These are phyloP conservation scores for Stenotaenia linearis DNA, from an alignment of 2,888 invertebrate species.

Conservation along the genomic window DNA sequence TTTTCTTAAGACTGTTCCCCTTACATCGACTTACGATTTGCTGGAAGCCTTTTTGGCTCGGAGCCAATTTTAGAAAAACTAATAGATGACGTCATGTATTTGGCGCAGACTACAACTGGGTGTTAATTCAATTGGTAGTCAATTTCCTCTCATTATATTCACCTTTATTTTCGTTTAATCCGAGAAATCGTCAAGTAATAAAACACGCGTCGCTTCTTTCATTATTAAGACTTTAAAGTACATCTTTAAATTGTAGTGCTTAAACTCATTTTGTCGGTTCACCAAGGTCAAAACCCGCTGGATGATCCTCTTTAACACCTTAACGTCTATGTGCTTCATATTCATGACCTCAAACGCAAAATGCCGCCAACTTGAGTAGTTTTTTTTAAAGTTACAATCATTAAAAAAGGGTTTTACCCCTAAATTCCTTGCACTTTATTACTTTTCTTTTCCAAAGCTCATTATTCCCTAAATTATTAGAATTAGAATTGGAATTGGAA, in stretches of 20 bases:
- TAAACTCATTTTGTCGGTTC: not conserved
- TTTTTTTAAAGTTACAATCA: not conserved
- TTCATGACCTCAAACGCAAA: not conserved
- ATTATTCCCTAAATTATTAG: no score
- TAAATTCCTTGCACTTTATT: no score
- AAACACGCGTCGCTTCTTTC: no score
- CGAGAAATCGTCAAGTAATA: not conserved
- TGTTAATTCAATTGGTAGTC: not conserved
- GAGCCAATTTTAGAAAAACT: not conserved
- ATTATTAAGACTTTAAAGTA: no score
- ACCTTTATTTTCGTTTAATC: not conserved
- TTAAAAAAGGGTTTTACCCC: not conserved
- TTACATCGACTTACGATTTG: not conserved
- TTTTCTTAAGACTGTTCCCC: not conserved
- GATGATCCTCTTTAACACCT: not conserved
- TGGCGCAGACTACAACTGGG: not conserved
- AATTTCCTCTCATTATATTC: not conserved
- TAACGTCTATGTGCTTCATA: not conserved
- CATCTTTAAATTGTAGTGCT: not conserved
- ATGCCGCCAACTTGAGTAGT: not conserved
- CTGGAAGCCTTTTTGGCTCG: not conserved
- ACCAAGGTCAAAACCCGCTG: not conserved
- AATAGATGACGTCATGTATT: not conserved
- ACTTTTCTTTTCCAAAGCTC: no score
- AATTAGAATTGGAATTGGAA: no score